Percentiles rank a stretch among this genome's conserved stretches.
phyloP scores from a whole-genome alignment of 2,113 vertebrate genomes.

The Tachuris rubrigastra region DNA sequence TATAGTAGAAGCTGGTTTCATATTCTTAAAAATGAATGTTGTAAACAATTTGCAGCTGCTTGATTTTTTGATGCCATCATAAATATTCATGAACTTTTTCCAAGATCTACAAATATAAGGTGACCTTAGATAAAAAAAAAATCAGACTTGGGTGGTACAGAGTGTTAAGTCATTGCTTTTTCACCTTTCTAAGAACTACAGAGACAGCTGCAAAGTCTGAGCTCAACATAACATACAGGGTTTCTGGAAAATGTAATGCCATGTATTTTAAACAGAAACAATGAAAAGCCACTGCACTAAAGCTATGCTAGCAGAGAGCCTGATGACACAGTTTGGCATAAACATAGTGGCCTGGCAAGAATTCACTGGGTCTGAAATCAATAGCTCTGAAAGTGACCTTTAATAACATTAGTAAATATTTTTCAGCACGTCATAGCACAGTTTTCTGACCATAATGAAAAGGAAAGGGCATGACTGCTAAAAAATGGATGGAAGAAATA shows the following conservation, averaged over 20 bases:
- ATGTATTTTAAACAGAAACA: slow-evolving; percentile 9
- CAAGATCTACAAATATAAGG: slow-evolving; percentile 56
- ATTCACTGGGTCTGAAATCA: neutral
- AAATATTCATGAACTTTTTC: slow-evolving; percentile 62
- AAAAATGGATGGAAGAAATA: neutral
- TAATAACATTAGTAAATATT: neutral
- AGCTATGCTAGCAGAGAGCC: neutral
- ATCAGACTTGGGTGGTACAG: neutral
- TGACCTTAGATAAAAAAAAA: slow-evolving; percentile 55
- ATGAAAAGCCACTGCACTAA: neutral
- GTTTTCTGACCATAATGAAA: neutral
- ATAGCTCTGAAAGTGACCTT: neutral
- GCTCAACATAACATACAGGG: neutral
- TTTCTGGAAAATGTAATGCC: neutral
- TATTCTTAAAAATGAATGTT: slow-evolving; percentile 55
- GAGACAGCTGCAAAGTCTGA: slow-evolving; percentile 19
- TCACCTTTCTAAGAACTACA: slow-evolving; percentile 17
- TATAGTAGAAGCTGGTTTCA: slow-evolving; percentile 44
- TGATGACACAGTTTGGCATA: neutral
- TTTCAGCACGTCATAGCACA: neutral
- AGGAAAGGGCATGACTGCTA: neutral
- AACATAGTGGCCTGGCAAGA: neutral
- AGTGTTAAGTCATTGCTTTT: neutral
- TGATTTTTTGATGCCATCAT: slow-evolving; percentile 62
- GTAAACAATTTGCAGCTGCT: slow-evolving; percentile 57